Evolutionary conservation across 2,797 vertebrate species (phyloP).

Genomic region (Rhabdophis nuchalis): DNA sequence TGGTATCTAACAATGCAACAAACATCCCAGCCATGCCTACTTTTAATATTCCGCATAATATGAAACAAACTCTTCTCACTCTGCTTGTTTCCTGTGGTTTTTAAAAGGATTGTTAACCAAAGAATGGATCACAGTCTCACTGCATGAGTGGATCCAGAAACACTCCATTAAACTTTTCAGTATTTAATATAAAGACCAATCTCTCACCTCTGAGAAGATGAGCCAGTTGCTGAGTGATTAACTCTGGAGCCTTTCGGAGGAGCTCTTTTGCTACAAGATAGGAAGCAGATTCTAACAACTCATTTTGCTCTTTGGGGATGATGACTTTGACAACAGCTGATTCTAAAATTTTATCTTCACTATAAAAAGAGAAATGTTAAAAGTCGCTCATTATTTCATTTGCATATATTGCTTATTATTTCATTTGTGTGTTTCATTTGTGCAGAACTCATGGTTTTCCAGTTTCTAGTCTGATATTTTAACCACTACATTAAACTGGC

Average conservation of each 20-base stretch:
- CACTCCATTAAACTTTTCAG: slow-evolving; percentile 87
- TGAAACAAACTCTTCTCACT: slow-evolving; percentile 78
- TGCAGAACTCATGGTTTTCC: not conserved
- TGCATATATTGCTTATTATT: not conserved
- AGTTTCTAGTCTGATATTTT: not conserved
- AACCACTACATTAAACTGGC: not conserved
- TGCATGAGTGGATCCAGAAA: slow-evolving; percentile 79
- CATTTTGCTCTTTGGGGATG: slow-evolving; percentile 75
- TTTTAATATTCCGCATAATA: slow-evolving; percentile 77
- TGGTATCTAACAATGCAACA: slow-evolving; percentile 65
- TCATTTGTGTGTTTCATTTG: not conserved
- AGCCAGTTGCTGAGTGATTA: slow-evolving; percentile 83
- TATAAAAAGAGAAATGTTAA: slow-evolving; percentile 65
- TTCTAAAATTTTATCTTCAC: slow-evolving; percentile 81
- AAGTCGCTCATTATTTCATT: not conserved
- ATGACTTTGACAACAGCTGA: slow-evolving; percentile 85
- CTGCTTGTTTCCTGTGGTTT: slow-evolving; percentile 78
- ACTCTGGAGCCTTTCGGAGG: slow-evolving; percentile 88
- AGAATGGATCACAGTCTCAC: slow-evolving; percentile 85
- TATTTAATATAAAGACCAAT: slow-evolving; percentile 69
- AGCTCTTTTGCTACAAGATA: slow-evolving; percentile 84
- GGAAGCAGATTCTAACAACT: slow-evolving; percentile 70
- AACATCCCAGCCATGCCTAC: slow-evolving; percentile 60
- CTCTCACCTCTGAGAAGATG: slow-evolving; percentile 92
- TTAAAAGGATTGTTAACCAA: slow-evolving; percentile 90